phyloP scores from a whole-genome alignment of 2,888 invertebrate genomes.

The Leucozona laternaria region DNA sequence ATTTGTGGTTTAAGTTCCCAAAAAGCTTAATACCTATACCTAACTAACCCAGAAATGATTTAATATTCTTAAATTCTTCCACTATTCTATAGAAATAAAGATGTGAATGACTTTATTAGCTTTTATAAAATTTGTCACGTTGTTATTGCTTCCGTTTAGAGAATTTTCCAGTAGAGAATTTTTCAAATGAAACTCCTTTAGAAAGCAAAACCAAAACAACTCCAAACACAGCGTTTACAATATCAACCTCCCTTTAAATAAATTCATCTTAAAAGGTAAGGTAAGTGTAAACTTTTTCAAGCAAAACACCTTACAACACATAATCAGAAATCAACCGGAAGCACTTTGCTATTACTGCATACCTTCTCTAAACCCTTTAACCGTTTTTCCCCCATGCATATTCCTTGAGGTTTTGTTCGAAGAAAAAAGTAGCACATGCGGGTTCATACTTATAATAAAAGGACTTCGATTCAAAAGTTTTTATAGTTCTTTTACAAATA shows the following conservation, averaged over 20 bases:
- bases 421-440: background rate
- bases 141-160: background rate
- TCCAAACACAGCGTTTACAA: background rate
- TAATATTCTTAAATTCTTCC: background rate
- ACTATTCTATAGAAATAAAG: background rate
- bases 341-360: constrained; percentile 57
- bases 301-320: constrained; percentile 46
- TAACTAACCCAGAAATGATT: background rate
- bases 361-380: constrained; percentile 40
- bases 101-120: background rate
- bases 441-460: constrained; percentile 15
- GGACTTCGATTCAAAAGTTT: constrained; percentile 50
- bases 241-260: background rate
- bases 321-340: constrained; percentile 68
- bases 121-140: background rate
- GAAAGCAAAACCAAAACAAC: background rate
- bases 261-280: background rate
- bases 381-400: background rate
- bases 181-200: background rate
- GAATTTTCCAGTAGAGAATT: no score
- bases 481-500: constrained; percentile 54
- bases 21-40: background rate
- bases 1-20: background rate
- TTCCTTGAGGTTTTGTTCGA: constrained; percentile 13
- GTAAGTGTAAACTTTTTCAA: constrained; percentile 38